Percentiles rank a stretch among this genome's conserved stretches.
Evolutionary conservation across 2,113 vertebrate genomes (phyloP).

Genomic region (Sinocyclocheilus maitianheensis): DNA sequence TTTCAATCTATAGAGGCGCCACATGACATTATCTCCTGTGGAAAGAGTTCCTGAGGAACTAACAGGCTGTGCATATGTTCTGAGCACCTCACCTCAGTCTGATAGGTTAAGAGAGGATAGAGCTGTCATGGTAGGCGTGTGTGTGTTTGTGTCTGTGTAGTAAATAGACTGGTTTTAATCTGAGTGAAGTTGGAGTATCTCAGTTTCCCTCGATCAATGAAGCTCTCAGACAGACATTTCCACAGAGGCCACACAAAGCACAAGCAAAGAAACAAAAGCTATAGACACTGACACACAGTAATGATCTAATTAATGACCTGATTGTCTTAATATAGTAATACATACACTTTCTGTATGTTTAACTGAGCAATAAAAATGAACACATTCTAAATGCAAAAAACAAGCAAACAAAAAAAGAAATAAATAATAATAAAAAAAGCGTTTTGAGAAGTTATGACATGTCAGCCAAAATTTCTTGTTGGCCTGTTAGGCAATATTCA

Average conservation of each 20-base stretch:
- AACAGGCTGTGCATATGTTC: neutral
- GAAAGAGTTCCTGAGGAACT: neutral
- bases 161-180: constrained; percentile 38
- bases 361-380: neutral
- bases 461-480: too few species aligned
- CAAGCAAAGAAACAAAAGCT: neutral
- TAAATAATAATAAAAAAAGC: too few species aligned
- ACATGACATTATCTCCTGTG: constrained; percentile 35
- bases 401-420: too few species aligned
- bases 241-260: constrained; percentile 21
- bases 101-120: constrained; percentile 9
- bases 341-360: neutral
- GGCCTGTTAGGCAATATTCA: too few species aligned
- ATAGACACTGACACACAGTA: neutral
- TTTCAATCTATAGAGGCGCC: constrained; percentile 45
- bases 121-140: constrained; percentile 19
- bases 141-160: constrained; percentile 30
- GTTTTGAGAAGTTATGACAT: too few species aligned
- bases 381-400: neutral
- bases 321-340: neutral
- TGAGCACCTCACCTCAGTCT: neutral
- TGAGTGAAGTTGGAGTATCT: constrained; percentile 49
- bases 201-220: constrained; percentile 55
- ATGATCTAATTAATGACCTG: neutral
- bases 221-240: constrained; percentile 54